These are phyloP conservation scores for Larimichthys crocea DNA, from an alignment of 2,113 vertebrate species.

Conservation along the genomic window DNA sequence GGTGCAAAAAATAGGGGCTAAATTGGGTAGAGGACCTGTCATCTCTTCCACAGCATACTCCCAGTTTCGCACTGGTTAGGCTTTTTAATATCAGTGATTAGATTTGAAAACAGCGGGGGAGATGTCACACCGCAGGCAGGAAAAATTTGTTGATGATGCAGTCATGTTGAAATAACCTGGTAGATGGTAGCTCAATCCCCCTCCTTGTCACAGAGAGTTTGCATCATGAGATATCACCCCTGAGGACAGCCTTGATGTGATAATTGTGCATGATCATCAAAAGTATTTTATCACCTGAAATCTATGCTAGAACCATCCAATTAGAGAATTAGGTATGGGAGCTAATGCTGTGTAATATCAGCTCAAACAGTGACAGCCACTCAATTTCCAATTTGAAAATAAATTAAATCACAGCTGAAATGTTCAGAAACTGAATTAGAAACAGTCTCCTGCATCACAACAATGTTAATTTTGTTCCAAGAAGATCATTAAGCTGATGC, in stretches of 20 bases:
- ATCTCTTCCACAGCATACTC: slow-evolving; percentile 35
- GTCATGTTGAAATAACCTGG: slow-evolving; percentile 54
- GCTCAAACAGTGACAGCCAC: slow-evolving; percentile 7
- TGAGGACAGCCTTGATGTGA: slow-evolving; percentile 43
- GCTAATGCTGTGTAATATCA: slow-evolving; percentile 3
- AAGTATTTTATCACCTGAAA: slow-evolving; percentile 12
- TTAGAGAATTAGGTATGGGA: background rate
- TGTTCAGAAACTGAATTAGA: slow-evolving; percentile 46
- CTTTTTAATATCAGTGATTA: slow-evolving; percentile 70
- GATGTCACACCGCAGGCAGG: slow-evolving; percentile 23
- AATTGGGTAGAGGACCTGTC: slow-evolving; percentile 42
- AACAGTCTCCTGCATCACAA: slow-evolving; percentile 45
- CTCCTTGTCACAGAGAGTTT: slow-evolving; percentile 50
- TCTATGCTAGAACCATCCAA: background rate
- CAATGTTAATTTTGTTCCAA: slow-evolving; percentile 57
- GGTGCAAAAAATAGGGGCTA: slow-evolving; percentile 6
- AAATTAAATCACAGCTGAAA: slow-evolving; percentile 41
- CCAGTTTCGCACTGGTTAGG: slow-evolving; percentile 31
- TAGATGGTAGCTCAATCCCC: slow-evolving; percentile 39
- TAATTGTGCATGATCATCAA: slow-evolving; percentile 37
- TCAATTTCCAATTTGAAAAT: slow-evolving; percentile 30
- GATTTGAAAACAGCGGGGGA: slow-evolving; percentile 61
- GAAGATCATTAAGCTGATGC: slow-evolving; percentile 60
- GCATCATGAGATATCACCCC: slow-evolving; percentile 15
- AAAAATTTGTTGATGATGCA: slow-evolving; percentile 62